A percentile compares a stretch with the other conserved stretches of the same genome.
These are phyloP conservation scores for Brachymystax lenok DNA, from an alignment of 2,797 vertebrate species.

Conservation along the genomic window DNA sequence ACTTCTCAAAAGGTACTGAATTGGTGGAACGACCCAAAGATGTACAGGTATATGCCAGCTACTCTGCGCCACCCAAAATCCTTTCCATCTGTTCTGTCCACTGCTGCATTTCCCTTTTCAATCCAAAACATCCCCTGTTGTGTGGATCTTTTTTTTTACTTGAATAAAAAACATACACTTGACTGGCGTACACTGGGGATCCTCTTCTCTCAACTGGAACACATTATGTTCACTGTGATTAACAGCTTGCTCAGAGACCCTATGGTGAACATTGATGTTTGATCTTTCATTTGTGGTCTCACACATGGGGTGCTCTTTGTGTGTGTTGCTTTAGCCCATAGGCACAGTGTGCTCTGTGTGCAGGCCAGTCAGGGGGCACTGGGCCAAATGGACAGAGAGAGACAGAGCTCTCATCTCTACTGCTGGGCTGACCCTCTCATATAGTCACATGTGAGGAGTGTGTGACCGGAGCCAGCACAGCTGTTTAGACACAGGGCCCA, in stretches of 20 bases:
- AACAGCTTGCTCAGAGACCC: constrained; percentile 66
- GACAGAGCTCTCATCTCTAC: constrained; percentile 56
- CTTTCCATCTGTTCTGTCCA: constrained; percentile 4
- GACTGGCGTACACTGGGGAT: constrained; percentile 57
- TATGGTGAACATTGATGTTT: constrained; percentile 70
- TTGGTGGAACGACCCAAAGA: neutral
- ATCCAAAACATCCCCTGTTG: constrained; percentile 30
- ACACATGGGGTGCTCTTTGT: constrained; percentile 71
- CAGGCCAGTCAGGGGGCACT: constrained; percentile 46
- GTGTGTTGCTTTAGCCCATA: constrained; percentile 64
- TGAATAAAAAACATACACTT: constrained; percentile 52
- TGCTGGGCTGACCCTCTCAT: constrained; percentile 63
- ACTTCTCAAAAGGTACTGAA: no score
- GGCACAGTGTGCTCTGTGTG: constrained; percentile 59
- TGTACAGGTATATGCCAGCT: neutral
- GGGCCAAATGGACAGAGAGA: constrained; percentile 71
- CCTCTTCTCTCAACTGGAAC: constrained; percentile 63
- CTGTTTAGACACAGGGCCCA: constrained; percentile 24
- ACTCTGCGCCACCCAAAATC: constrained; percentile 14
- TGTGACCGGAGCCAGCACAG: constrained; percentile 26
- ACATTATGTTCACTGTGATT: constrained; percentile 70
- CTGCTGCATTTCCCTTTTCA: constrained; percentile 17
- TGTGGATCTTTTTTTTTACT: constrained; percentile 34
- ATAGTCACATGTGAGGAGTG: constrained; percentile 48
- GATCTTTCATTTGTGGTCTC: constrained; percentile 76